Base-by-base conservation (phyloP, 2,797 vertebrate genomes). In the Sebastes cheni region DNA sequence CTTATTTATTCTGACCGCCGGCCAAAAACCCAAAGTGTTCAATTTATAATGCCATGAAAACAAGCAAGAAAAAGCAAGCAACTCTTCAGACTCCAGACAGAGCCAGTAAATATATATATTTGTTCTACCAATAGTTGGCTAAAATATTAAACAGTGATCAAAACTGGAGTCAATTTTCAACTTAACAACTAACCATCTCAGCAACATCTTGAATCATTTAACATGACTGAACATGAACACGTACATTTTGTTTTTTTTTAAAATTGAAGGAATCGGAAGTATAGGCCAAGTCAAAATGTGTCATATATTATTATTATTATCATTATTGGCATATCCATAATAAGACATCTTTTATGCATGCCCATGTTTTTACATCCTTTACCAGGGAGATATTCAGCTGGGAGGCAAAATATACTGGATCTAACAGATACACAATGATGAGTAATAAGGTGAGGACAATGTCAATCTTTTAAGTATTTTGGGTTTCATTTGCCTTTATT, bases 1-100 rank as follows among this genome's bases (percentile, higher is more conserved):
- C 69, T 83, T 75, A 68, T 81, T 88, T 72, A 83, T 23, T 77
- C 56, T 67, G 79, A 82, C 46, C 71, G 76, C 50, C 56, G 30
- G 64, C 79, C 66, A 68, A 74, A 65, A 79, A 20, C 25, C 54
- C 27, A 39, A 68, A 79, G 32, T 62, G 61, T 65, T 84, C 6
- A 25, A 78, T 62, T 80, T 60, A 68, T 77, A 52, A 84, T 72
- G 60, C 79, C 32, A 36, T 27, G 42, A 61, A 77, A 81, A 67
- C 8, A 79, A 68, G 69, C 12, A 52, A 34, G 60, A 60, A 29
- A 29, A 60, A 30, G 36, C 20, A 62, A 58, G 62, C 20, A 27
- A n/a, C 60, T 70, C 20, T 52, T 65, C 10, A 36, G 25, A 55
- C 32, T 18, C 32, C 55, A 66, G 18, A 50, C 46, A 20, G 30